Percentiles rank a stretch among this genome's conserved stretches.
These are phyloP conservation scores for Trachelus iudaicus DNA, from an alignment of 2,888 invertebrate species.

Conservation along the genomic window DNA sequence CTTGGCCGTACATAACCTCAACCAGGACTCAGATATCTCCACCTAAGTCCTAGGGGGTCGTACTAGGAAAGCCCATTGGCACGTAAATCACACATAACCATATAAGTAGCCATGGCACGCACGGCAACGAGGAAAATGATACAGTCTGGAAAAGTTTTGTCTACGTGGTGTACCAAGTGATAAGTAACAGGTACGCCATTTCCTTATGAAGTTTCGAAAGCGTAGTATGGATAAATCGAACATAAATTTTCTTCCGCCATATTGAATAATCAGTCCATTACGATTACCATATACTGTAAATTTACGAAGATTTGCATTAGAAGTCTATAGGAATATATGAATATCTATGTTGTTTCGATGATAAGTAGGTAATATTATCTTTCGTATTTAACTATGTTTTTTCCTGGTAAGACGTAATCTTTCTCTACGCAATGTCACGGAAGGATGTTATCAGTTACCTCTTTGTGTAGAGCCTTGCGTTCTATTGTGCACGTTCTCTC, in stretches of 20 bases:
- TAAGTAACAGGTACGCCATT: too few species aligned
- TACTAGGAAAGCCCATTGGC: too few species aligned
- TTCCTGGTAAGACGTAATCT: too few species aligned
- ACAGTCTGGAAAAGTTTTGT: too few species aligned
- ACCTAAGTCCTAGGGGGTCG: too few species aligned
- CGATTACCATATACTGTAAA: neutral
- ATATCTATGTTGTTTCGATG: too few species aligned
- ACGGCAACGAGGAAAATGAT: neutral
- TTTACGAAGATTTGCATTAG: neutral
- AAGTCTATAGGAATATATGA: neutral
- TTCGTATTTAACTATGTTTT: too few species aligned
- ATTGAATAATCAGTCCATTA: neutral
- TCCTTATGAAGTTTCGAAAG: neutral
- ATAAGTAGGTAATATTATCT: too few species aligned
- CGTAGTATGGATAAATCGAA: neutral
- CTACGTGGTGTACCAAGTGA: too few species aligned
- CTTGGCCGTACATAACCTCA: neutral
- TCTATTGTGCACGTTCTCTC: neutral
- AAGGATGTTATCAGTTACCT: neutral
- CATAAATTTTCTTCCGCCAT: neutral
- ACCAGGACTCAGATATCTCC: too few species aligned
- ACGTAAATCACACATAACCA: too few species aligned
- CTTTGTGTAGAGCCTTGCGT: neutral
- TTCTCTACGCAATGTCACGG: too few species aligned
- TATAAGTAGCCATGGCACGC: neutral